These are phyloP conservation scores for Sciurus carolinensis DNA, from an alignment of 2,797 vertebrate species.

Conservation along the genomic window DNA sequence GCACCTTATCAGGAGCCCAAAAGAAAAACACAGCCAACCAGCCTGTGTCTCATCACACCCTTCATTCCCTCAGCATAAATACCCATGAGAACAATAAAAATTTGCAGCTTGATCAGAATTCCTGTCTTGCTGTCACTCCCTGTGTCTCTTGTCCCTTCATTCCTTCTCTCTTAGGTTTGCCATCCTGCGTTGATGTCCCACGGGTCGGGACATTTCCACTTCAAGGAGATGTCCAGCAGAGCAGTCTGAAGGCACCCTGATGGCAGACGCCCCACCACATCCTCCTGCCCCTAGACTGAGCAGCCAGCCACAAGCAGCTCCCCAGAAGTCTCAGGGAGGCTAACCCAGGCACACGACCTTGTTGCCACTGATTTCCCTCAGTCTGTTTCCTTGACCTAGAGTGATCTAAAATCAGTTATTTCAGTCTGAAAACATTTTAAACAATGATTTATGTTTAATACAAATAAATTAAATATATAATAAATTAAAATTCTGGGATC, in stretches of 20 bases:
- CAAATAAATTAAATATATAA: background rate
- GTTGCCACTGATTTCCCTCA: background rate
- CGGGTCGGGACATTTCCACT: too few relatives aligned
- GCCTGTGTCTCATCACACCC: too few relatives aligned
- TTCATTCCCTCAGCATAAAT: too few relatives aligned
- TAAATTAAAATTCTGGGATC: background rate
- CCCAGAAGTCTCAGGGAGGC: background rate
- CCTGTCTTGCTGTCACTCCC: too few relatives aligned
- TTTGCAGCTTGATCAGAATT: too few relatives aligned
- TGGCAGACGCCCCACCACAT: rapidly evolving
- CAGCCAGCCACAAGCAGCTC: background rate
- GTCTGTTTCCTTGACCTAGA: background rate
- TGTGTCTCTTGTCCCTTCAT: too few relatives aligned
- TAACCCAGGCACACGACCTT: background rate
- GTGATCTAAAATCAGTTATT: background rate
- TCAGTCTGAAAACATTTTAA: background rate
- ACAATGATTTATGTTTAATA: conserved; percentile 43
- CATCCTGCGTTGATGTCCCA: too few relatives aligned
- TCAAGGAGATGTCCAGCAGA: background rate
- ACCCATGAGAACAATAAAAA: too few relatives aligned
- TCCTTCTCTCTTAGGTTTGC: too few relatives aligned
- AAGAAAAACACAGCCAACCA: too few relatives aligned
- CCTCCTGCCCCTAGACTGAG: background rate
- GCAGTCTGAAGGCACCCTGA: background rate
- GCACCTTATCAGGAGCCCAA: too few relatives aligned